These are phyloP conservation scores for Hippopotamus amphibius DNA, from an alignment of 2,113 vertebrate species.

Conservation along the genomic window DNA sequence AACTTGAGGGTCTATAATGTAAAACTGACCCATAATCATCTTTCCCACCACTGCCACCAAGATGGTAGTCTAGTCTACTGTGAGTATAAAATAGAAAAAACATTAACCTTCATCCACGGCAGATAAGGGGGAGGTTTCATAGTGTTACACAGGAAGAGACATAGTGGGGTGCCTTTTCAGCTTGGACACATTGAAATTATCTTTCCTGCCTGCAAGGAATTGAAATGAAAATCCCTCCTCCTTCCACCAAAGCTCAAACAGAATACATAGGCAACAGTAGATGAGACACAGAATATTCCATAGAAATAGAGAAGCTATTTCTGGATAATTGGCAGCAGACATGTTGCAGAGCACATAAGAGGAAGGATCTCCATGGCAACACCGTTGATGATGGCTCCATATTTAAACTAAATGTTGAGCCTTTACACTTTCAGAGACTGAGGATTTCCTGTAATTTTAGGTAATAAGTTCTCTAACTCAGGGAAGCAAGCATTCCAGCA, in stretches of 20 bases:
- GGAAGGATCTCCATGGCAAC: slow-evolving; percentile 80
- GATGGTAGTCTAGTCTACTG: not conserved
- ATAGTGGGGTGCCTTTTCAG: slow-evolving; percentile 57
- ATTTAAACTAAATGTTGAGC: slow-evolving; percentile 78
- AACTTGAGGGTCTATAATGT: not conserved
- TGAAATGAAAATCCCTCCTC: slow-evolving; percentile 61
- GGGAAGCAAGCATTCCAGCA: slow-evolving; percentile 58
- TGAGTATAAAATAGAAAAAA: not conserved
- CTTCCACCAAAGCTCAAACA: slow-evolving; percentile 46
- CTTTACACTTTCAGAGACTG: slow-evolving; percentile 68
- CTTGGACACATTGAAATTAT: slow-evolving; percentile 42
- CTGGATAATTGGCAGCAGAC: slow-evolving; percentile 82
- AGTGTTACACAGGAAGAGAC: slow-evolving; percentile 75
- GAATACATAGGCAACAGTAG: slow-evolving; percentile 73
- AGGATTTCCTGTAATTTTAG: slow-evolving; percentile 66
- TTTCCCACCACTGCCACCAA: not conserved
- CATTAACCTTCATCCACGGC: not conserved
- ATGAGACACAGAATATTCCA: slow-evolving; percentile 71
- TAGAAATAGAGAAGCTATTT: slow-evolving; percentile 82
- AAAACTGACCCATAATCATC: not conserved
- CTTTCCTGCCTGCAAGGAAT: slow-evolving; percentile 60
- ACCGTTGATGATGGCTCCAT: slow-evolving; percentile 74
- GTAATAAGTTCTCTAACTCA: slow-evolving; percentile 59
- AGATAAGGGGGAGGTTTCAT: slow-evolving; percentile 17
- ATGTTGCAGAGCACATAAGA: slow-evolving; percentile 75